phyloP scores from a whole-genome alignment of 2,888 invertebrate species.

The Drosophila rubida region DNA sequence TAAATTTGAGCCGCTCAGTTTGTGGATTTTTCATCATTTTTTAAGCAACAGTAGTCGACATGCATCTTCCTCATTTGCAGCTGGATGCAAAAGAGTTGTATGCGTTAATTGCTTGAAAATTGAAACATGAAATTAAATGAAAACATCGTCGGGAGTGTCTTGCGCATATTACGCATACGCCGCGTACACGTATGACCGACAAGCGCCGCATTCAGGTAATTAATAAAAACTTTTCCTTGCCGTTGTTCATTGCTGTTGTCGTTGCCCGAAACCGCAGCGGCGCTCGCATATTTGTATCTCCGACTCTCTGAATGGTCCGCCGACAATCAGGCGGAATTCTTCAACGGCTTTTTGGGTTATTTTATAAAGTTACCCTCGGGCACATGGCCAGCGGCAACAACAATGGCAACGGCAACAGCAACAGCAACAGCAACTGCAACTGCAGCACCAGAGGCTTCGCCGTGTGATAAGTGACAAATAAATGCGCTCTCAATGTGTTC shows the following conservation, averaged over 20 bases:
- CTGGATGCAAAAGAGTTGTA: conserved; percentile 42
- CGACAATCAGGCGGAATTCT: conserved; percentile 75
- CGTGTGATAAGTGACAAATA: conserved; percentile 79
- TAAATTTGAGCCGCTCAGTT: too few species aligned
- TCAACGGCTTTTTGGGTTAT: conserved; percentile 41
- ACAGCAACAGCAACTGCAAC: background rate
- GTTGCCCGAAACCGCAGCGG: conserved; percentile 54
- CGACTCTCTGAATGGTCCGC: conserved; percentile 24
- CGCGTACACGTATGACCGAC: conserved; percentile 41
- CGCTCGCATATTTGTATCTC: conserved; percentile 32
- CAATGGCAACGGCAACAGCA: background rate
- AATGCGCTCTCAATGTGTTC: conserved; percentile 72
- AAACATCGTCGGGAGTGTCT: conserved; percentile 77
- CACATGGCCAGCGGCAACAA: conserved; percentile 4
- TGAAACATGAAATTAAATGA: conserved; percentile 79
- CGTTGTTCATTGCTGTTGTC: conserved; percentile 22
- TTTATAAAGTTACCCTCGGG: conserved; percentile 71
- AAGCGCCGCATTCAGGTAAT: conserved; percentile 73
- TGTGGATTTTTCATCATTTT: conserved; percentile 27
- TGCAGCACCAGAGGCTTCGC: conserved; percentile 27
- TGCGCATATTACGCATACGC: conserved; percentile 62
- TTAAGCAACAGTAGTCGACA: conserved; percentile 37
- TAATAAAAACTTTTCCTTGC: conserved; percentile 66
- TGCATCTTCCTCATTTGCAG: conserved; percentile 56
- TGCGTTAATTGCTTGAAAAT: conserved; percentile 79